A percentile compares a stretch with the other conserved stretches of the same genome.
Evolutionary conservation across 2,888 invertebrate genomes (phyloP).

Genomic region (Sphaerophoria rueppellii): DNA sequence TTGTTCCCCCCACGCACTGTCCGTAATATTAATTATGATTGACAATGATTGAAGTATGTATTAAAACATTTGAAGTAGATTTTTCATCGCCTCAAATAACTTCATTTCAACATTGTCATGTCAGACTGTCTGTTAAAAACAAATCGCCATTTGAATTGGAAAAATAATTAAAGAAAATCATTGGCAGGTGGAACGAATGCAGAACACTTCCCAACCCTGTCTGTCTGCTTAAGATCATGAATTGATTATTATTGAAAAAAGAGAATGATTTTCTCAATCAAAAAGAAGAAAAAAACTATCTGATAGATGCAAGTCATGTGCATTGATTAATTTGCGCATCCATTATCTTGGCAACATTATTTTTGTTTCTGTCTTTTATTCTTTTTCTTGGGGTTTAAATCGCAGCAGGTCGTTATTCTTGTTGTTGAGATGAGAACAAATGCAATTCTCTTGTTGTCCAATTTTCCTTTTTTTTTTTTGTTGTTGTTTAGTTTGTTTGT

Average conservation of each 20-base stretch:
- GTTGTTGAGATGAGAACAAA: conserved; percentile 12
- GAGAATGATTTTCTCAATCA: conserved; percentile 5
- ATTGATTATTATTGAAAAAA: not conserved
- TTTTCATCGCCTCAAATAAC: conserved; percentile 1
- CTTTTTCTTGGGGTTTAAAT: conserved; percentile 14
- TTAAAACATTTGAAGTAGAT: conserved; percentile 40
- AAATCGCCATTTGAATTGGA: conserved; percentile 31
- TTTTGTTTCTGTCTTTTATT: not conserved
- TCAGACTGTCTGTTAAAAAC: conserved; percentile 49
- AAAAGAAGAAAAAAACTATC: conserved; percentile 9
- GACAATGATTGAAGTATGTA: conserved; percentile 54
- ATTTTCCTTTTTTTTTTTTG: not conserved
- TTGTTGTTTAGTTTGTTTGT: conserved; percentile 16
- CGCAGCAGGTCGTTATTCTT: conserved; percentile 9
- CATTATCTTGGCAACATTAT: conserved; percentile 45
- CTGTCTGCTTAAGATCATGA: not conserved
- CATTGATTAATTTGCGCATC: conserved; percentile 60
- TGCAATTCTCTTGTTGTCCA: conserved; percentile 46
- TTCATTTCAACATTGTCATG: conserved; percentile 31
- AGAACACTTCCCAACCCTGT: not conserved
- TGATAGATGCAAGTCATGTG: conserved; percentile 51
- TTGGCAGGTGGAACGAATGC: not conserved
- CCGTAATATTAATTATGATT: conserved; percentile 11
- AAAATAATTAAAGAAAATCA: conserved; percentile 42
- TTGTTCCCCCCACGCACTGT: not conserved